Conservation (phyloP, 2,797 vertebrate genomes). For the Pseudomugil tenellus region DNA sequence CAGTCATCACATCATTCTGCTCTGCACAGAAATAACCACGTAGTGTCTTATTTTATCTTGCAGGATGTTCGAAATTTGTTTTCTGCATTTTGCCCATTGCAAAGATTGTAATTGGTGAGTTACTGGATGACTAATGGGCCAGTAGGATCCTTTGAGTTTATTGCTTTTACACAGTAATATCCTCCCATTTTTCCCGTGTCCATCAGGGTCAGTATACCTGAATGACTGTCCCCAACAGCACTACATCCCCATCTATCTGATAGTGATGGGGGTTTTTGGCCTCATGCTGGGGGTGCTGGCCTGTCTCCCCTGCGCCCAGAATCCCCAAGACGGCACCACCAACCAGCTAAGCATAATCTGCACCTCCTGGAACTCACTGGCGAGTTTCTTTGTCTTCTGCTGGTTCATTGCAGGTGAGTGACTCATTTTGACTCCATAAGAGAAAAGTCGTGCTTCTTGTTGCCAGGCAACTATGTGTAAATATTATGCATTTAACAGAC, state of each 20-base stretch:
- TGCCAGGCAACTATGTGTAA: neutral
- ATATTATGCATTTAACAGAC: neutral
- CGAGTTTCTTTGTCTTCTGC: constrained; percentile 65
- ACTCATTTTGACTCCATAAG: neutral
- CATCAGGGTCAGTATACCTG: constrained; percentile 70
- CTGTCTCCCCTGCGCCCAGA: constrained; percentile 60
- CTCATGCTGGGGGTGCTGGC: constrained; percentile 53
- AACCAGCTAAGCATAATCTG: constrained; percentile 10
- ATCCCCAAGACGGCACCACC: neutral
- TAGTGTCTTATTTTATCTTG: constrained; percentile 1
- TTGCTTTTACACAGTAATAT: neutral
- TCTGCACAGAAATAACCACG: fast-evolving
- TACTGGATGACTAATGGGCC: neutral
- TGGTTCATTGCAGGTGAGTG: constrained; percentile 81
- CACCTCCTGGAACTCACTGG: constrained; percentile 55
- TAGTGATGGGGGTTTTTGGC: constrained; percentile 73
- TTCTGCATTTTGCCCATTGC: constrained; percentile 57
- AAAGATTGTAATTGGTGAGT: constrained; percentile 78
- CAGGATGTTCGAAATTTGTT: constrained; percentile 62
- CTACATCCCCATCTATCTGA: constrained; percentile 81
- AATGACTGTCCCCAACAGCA: constrained; percentile 74
- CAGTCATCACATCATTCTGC: neutral
- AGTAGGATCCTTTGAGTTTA: neutral
- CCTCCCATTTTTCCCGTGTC: neutral
- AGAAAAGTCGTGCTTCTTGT: neutral